These are phyloP conservation scores for Drosophila engyochracea DNA, from an alignment of 2,888 invertebrate genomes.

Conservation along the genomic window DNA sequence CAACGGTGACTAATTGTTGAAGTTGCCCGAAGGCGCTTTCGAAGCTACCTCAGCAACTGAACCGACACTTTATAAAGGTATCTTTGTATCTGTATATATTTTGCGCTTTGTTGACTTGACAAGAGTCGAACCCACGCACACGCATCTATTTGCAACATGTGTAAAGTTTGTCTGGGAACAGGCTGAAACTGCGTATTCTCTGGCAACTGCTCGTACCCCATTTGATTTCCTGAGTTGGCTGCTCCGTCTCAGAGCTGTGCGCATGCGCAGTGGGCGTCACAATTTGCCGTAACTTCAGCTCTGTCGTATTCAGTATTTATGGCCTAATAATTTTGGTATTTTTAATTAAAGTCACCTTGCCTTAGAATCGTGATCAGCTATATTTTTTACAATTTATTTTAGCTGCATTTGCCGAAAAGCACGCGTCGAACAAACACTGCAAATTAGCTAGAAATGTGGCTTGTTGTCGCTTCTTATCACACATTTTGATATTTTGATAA, in stretches of 20 bases:
- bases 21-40: constrained; percentile 34
- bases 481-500: constrained; percentile 41
- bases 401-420: constrained; percentile 37
- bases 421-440: constrained; percentile 12
- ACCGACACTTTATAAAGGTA: constrained; percentile 21
- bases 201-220: constrained; percentile 14
- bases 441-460: constrained; percentile 41
- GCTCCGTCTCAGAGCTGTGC: constrained; percentile 55
- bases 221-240: constrained; percentile 1
- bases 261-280: constrained; percentile 77
- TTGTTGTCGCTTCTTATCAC: constrained; percentile 47
- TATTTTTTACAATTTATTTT: constrained; percentile 21
- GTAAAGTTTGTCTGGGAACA: constrained; percentile 43
- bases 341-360: constrained; percentile 55
- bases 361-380: constrained; percentile 34
- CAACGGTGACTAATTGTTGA: constrained; percentile 75
- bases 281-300: constrained; percentile 62
- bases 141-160: constrained; percentile 19
- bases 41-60: constrained; percentile 32
- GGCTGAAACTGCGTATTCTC: constrained; percentile 21
- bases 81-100: constrained; percentile 28
- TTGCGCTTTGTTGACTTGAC: constrained; percentile 54
- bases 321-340: constrained; percentile 70
- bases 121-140: constrained; percentile 58
- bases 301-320: constrained; percentile 66